Conservation (phyloP, 1,140 invertebrate genomes). For the Scaptomyza montana region DNA sequence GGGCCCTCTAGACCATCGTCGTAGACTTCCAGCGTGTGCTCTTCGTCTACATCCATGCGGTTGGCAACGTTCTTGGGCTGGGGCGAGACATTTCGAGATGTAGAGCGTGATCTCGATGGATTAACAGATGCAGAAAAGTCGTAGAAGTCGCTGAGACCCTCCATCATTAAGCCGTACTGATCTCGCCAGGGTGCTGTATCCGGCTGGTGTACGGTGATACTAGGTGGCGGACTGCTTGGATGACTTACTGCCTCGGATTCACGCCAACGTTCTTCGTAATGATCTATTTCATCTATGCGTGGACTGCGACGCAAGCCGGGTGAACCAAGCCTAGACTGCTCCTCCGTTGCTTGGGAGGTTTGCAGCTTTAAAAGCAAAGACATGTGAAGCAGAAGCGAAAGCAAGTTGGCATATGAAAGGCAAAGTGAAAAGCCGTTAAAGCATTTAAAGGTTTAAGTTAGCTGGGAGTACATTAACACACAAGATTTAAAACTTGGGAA, state of each 20-base stretch:
- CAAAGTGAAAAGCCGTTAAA: conserved; percentile 61
- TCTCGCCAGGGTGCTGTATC: conserved; percentile 75
- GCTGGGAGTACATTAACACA: not conserved
- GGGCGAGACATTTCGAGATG: conserved; percentile 65
- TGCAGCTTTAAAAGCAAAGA: conserved; percentile 58
- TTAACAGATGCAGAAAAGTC: conserved; percentile 77
- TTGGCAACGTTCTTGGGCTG: conserved; percentile 67
- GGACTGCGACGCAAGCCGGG: conserved; percentile 76
- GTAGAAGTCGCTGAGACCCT: conserved; percentile 81
- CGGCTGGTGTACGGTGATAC: conserved; percentile 57
- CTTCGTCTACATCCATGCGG: conserved; percentile 48
- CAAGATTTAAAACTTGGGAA: not conserved
- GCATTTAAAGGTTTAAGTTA: conserved; percentile 5
- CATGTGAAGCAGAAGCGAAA: conserved; percentile 19
- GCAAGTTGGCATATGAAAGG: conserved; percentile 51
- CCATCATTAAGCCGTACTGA: conserved; percentile 72
- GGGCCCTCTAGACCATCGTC: conserved; percentile 60
- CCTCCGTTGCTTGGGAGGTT: conserved; percentile 63
- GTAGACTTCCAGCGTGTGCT: conserved; percentile 59
- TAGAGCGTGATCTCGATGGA: conserved; percentile 70
- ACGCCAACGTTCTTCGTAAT: conserved; percentile 75
- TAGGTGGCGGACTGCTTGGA: conserved; percentile 27
- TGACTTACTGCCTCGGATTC: conserved; percentile 41
- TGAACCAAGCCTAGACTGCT: conserved; percentile 56
- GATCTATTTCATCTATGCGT: conserved; percentile 76